Conservation (phyloP, 2,888 invertebrate species). For the Trichopria drosophilae region DNA sequence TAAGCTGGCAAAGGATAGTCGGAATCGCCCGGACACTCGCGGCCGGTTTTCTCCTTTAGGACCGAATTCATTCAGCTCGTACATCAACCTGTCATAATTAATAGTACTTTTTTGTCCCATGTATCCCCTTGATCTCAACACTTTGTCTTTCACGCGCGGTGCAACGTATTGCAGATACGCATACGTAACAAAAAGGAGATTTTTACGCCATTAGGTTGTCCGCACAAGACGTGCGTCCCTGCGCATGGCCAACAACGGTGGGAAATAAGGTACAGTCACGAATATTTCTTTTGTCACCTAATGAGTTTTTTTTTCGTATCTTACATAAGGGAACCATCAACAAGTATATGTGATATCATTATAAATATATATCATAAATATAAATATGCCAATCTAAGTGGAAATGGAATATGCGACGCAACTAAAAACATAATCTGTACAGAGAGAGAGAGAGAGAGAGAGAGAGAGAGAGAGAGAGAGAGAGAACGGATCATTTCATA, state of each 20-base stretch:
- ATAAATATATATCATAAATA: too few species aligned
- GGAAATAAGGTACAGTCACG: slow-evolving; percentile 33
- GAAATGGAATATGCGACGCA: too few species aligned
- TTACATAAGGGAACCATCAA: not conserved
- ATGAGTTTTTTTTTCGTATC: slow-evolving; percentile 5
- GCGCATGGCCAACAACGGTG: slow-evolving; percentile 36
- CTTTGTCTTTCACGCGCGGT: slow-evolving; percentile 44
- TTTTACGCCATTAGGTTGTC: slow-evolving; percentile 42
- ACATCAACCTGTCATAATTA: slow-evolving; percentile 54
- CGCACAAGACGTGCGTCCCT: slow-evolving; percentile 41
- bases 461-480: too few species aligned
- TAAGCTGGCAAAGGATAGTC: slow-evolving; percentile 13
- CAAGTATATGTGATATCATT: too few species aligned
- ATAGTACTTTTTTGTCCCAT: slow-evolving; percentile 48
- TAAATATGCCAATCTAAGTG: too few species aligned
- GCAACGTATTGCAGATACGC: too few species aligned
- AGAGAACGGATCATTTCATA: too few species aligned
- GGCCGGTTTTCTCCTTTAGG: slow-evolving; percentile 38
- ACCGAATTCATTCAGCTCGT: slow-evolving; percentile 51
- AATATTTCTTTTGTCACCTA: too few species aligned
- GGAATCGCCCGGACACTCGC: slow-evolving; percentile 18
- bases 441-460: too few species aligned
- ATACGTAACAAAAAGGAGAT: slow-evolving; percentile 45
- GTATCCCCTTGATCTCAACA: slow-evolving; percentile 44
- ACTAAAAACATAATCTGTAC: too few species aligned